Conservation (phyloP, 2,888 invertebrate genomes). For the Anodontia alba region DNA sequence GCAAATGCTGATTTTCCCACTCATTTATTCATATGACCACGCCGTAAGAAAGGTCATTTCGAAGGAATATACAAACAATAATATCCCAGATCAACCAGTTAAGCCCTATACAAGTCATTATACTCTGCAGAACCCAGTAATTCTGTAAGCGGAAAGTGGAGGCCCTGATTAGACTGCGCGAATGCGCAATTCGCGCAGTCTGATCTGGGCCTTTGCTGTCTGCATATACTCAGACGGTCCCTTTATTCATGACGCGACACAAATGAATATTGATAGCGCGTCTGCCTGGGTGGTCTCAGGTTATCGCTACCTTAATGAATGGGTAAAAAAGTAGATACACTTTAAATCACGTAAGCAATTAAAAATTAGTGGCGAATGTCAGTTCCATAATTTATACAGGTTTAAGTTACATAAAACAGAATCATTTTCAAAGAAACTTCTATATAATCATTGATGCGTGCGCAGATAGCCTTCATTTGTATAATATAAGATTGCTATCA, state of each 20-base stretch:
- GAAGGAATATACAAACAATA: too few species aligned
- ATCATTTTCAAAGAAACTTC: constrained; percentile 17
- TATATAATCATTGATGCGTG: constrained; percentile 4
- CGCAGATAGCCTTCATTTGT: constrained; percentile 3
- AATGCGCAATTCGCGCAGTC: too few species aligned
- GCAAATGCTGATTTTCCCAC: too few species aligned
- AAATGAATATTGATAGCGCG: neutral
- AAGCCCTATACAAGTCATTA: too few species aligned
- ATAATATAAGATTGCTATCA: constrained; percentile 17
- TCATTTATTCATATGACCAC: too few species aligned
- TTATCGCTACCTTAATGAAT: constrained; percentile 3
- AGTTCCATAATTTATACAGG: constrained; percentile 11
- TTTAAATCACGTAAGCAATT: constrained; percentile 18
- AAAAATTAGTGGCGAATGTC: constrained; percentile 14
- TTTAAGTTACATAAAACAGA: constrained; percentile 18
- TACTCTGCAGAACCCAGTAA: too few species aligned
- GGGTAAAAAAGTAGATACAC: constrained; percentile 16
- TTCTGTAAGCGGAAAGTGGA: neutral
- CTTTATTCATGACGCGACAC: too few species aligned
- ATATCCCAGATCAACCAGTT: too few species aligned
- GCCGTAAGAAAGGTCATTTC: too few species aligned
- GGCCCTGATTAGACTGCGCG: too few species aligned
- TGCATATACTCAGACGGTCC: too few species aligned
- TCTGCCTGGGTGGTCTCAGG: constrained; percentile 4
- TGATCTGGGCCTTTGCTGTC: too few species aligned